Conservation (phyloP, 2,113 vertebrate genomes). For the Eolophus roseicapilla region DNA sequence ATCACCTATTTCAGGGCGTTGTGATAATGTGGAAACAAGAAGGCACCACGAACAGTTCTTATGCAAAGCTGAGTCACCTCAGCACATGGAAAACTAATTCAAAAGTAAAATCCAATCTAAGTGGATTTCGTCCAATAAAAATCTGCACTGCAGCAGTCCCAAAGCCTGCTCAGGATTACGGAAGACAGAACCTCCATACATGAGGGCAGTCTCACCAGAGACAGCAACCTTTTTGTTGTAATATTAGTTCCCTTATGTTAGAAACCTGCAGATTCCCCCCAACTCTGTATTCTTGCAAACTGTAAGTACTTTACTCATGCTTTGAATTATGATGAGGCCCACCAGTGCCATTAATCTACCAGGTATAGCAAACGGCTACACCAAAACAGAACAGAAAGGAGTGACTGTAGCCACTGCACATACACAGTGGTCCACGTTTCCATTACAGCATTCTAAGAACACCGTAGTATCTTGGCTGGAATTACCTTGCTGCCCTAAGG, state of each 20-base stretch:
- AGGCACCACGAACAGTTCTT: not conserved
- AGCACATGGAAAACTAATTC: not conserved
- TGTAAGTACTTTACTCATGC: not conserved
- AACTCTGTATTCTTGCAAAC: not conserved
- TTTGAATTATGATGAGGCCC: not conserved
- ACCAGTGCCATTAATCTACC: not conserved
- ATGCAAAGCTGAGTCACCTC: not conserved
- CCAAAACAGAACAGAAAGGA: fast-evolving
- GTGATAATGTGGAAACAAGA: fast-evolving
- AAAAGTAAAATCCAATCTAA: not conserved
- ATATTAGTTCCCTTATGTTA: not conserved
- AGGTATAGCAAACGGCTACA: not conserved
- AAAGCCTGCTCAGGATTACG: not conserved
- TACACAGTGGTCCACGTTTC: fast-evolving
- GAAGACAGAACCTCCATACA: not conserved
- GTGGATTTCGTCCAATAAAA: not conserved
- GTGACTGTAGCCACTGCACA: not conserved
- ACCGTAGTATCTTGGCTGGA: fast-evolving
- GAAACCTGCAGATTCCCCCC: not conserved
- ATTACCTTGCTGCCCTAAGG: constrained; percentile 94
- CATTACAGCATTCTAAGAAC: not conserved
- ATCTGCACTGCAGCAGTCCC: not conserved
- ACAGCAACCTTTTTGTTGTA: not conserved
- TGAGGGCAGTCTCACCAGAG: not conserved
- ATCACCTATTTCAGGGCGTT: not conserved